These are phyloP conservation scores for Pteromalus puparum DNA, from an alignment of 1,140 invertebrate species.

Conservation along the genomic window DNA sequence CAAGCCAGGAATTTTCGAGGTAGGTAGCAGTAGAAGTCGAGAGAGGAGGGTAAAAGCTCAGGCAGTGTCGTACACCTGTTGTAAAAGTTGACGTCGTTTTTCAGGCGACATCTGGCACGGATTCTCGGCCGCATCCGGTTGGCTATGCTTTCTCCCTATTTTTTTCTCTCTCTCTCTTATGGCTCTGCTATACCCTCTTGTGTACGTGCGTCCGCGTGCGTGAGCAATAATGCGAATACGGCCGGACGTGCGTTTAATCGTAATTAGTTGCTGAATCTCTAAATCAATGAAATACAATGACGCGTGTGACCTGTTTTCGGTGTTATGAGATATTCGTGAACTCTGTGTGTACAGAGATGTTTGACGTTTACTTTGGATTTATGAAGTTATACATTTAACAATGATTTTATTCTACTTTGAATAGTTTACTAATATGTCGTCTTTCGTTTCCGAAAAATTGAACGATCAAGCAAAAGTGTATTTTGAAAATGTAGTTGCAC, in stretches of 20 bases:
- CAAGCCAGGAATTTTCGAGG: conserved; percentile 4
- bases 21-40: neutral
- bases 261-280: conserved; percentile 36
- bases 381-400: too few species aligned
- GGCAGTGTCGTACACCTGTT: conserved; percentile 53
- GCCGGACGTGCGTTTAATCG: neutral
- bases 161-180: neutral
- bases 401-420: too few species aligned
- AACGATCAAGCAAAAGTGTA: too few species aligned
- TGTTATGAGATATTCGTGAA: too few species aligned
- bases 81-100: conserved; percentile 55
- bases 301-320: too few species aligned
- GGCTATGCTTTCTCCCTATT: neutral
- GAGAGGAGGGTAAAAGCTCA: neutral
- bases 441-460: too few species aligned
- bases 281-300: neutral
- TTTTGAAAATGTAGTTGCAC: too few species aligned
- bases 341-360: too few species aligned
- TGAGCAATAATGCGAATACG: conserved; percentile 12
- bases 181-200: neutral
- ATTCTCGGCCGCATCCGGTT: conserved; percentile 5
- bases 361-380: too few species aligned
- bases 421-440: too few species aligned
- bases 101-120: conserved; percentile 50
- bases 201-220: neutral